Conservation (phyloP, 2,113 vertebrate genomes). For the Macquaria ambigua region DNA sequence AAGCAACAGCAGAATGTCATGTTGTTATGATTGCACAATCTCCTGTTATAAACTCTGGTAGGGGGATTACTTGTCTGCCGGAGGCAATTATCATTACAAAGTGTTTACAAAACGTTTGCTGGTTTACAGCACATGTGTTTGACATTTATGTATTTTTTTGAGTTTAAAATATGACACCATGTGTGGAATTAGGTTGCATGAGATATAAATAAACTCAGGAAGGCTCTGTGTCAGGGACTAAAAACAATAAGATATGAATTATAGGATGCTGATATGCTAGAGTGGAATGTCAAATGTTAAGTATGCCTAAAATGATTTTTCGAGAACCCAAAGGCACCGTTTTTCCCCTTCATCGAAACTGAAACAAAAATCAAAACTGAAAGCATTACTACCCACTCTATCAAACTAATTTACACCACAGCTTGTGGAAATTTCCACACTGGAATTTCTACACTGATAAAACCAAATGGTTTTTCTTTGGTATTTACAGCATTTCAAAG, state of each 20-base stretch:
- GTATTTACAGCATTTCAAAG: conserved; percentile 48
- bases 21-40: conserved; percentile 77
- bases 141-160: conserved; percentile 69
- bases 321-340: neutral
- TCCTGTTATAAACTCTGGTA: conserved; percentile 64
- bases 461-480: conserved; percentile 11
- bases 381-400: conserved; percentile 13
- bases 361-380: conserved; percentile 63
- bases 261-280: neutral
- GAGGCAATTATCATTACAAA: conserved; percentile 79
- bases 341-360: conserved; percentile 34
- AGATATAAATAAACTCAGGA: conserved; percentile 71
- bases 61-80: conserved; percentile 67
- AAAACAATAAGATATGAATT: conserved; percentile 40
- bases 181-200: conserved; percentile 44
- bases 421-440: neutral
- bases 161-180: conserved; percentile 56
- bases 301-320: neutral
- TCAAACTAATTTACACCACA: conserved; percentile 2
- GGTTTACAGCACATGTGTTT: conserved; percentile 76
- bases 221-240: conserved; percentile 34
- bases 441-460: conserved; percentile 38
- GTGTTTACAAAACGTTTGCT: conserved; percentile 72
- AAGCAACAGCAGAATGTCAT: conserved; percentile 57
- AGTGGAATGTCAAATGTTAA: conserved; percentile 38